Base-by-base conservation (phyloP, 1,140 invertebrate species). In the Manduca sexta region DNA sequence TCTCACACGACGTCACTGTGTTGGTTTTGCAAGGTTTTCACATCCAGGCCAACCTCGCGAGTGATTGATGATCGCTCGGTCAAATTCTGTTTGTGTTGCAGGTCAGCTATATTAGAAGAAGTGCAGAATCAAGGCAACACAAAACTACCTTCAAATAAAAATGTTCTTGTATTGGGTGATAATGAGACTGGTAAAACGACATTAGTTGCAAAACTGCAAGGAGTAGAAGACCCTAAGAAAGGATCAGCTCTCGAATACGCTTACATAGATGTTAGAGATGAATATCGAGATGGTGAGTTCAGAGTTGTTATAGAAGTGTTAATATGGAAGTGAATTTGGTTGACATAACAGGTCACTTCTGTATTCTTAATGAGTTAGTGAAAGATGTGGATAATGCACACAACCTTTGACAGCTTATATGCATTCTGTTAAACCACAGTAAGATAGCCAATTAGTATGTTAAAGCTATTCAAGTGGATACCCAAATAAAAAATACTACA, bases 141-240 rank as follows among this genome's bases (percentile, higher is more conserved):
- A 66, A 97, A 97, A 88, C 88, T 98, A 85, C 95, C 95, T 67
- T 93, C 95, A 55, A 95, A 94, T 74, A 97, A 97, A 90, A 95
- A 94, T 86, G 90, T 98, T 58, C 86, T 97, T 77, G 95, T 97
- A 56, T 88, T 97, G 87, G 96, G 97, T 67, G 96, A 98, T 78
- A 96, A 96, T 88, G 95, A 97, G 86, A 95, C 94, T 67, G 98
- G 98, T 11, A 99, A 99, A 88, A 99, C 97, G 17, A 99, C 97
- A 43, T 89, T 99, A 51, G 94, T 99, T 73, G 96, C 97, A 2
- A 96, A 96, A 87, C 86, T 96, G 52, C 94, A 96, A 88, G 95
- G 97, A 46, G 93, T 96, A 39, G 97, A 98, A 71, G 95, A 98
- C 86, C 96, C 97, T 2, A 98, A 97, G 84, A 98, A 98, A 88